These are phyloP conservation scores for Rhyzopertha dominica DNA, from an alignment of 1,140 invertebrate species.

Conservation along the genomic window DNA sequence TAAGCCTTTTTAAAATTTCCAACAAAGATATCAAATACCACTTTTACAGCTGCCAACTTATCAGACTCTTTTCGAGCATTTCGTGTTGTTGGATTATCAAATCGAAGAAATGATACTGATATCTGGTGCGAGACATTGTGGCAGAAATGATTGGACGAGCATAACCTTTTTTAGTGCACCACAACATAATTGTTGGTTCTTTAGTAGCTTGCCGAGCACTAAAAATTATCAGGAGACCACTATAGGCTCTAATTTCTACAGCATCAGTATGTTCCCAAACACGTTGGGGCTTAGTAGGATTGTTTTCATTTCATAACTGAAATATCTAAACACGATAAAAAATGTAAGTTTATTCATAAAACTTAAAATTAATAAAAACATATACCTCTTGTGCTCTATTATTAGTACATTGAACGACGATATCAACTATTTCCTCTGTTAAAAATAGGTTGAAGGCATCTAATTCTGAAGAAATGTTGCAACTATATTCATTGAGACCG, in stretches of 20 bases:
- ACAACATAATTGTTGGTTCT: neutral
- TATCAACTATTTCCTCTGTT: no score
- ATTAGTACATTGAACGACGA: no score
- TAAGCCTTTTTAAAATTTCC: conserved; percentile 27
- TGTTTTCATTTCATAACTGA: no score
- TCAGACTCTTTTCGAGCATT: conserved; percentile 24
- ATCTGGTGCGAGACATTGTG: conserved; percentile 19
- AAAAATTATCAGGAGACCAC: conserved; percentile 2
- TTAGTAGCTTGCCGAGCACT: conserved; percentile 1
- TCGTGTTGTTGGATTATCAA: conserved; percentile 27
- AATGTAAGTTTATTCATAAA: no score
- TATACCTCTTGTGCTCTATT: no score
- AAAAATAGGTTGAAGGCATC: no score
- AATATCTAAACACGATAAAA: no score
- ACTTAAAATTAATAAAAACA: no score
- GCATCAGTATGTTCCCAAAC: neutral
- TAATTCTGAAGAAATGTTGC: no score
- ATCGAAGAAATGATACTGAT: conserved; percentile 18
- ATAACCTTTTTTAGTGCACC: neutral
- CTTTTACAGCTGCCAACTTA: conserved; percentile 37
- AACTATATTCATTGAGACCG: no score
- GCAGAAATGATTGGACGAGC: neutral
- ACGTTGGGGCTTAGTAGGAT: no score
- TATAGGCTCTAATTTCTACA: conserved; percentile 3
- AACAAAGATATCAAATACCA: conserved; percentile 34